A percentile compares a stretch with the other conserved stretches of the same genome.
phyloP scores from a whole-genome alignment of 2,888 invertebrate genomes.

The Orchesellides sinensis region DNA sequence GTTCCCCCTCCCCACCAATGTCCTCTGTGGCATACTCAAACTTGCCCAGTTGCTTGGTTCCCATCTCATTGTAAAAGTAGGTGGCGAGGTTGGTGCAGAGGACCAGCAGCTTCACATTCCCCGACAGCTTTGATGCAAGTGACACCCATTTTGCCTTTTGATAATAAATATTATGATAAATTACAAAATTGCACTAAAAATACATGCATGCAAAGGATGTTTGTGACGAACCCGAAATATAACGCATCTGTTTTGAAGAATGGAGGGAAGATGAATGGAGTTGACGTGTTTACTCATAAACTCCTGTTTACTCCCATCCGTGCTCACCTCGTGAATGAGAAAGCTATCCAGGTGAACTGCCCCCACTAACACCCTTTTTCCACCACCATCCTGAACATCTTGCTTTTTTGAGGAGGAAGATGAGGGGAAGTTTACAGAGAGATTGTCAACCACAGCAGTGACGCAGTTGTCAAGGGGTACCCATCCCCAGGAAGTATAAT shows the following conservation, averaged over 20 bases:
- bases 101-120: conserved; percentile 31
- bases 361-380: conserved; percentile 20
- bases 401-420: conserved; percentile 4
- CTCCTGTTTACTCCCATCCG: conserved; percentile 20
- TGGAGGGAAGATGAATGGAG: conserved; percentile 56
- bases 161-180: neutral
- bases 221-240: conserved; percentile 29
- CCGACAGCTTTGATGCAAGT: conserved; percentile 9
- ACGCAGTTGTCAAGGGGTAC: conserved; percentile 50
- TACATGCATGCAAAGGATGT: conserved; percentile 6
- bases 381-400: neutral
- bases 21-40: conserved; percentile 64
- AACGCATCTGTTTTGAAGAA: conserved; percentile 42
- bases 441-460: conserved; percentile 49
- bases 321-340: conserved; percentile 54
- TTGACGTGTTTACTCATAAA: conserved; percentile 49
- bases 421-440: conserved; percentile 37
- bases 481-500: conserved; percentile 39
- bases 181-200: neutral
- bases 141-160: conserved; percentile 62
- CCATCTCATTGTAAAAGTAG: conserved; percentile 67
- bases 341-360: conserved; percentile 55
- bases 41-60: conserved; percentile 62
- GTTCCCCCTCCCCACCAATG: conserved; percentile 28
- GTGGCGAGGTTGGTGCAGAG: conserved; percentile 59